Evolutionary conservation across 2,888 invertebrate genomes (phyloP).

Genomic region (Cerastoderma edule): DNA sequence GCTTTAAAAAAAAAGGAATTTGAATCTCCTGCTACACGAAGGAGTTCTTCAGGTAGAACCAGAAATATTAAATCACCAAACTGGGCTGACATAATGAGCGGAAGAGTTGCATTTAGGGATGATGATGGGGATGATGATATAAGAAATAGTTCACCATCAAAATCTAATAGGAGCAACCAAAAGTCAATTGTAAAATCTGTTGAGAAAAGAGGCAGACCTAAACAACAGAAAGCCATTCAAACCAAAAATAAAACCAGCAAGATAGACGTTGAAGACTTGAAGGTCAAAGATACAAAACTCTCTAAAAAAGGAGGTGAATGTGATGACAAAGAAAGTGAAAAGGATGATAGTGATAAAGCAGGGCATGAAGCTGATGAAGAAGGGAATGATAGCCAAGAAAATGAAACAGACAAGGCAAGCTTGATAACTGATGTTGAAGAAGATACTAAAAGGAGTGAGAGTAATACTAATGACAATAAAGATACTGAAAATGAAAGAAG

Average conservation of each 20-base stretch:
- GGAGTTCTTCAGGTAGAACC: constrained; percentile 31
- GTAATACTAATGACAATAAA: background rate
- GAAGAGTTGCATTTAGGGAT: constrained; percentile 39
- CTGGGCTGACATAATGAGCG: constrained; percentile 56
- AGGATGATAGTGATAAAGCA: background rate
- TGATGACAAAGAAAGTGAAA: background rate
- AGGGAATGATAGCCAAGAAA: background rate
- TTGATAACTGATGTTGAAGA: no score
- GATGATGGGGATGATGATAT: constrained; percentile 29
- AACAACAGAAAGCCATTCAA: background rate
- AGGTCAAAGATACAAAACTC: no score
- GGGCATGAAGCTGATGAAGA: constrained; percentile 4
- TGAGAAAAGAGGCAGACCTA: constrained; percentile 10
- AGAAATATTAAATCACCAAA: constrained; percentile 53
- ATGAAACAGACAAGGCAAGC: background rate
- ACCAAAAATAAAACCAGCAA: background rate
- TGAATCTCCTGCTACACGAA: background rate
- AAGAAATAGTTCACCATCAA: no score
- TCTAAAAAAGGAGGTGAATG: background rate
- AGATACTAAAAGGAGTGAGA: background rate
- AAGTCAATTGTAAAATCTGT: background rate
- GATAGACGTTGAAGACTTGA: no score
- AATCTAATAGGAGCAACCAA: background rate
- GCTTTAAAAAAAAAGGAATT: background rate
- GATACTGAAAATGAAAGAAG: constrained; percentile 1